Base-by-base conservation (phyloP, 2,797 vertebrate species). In the Rhyacichthys aspro region DNA sequence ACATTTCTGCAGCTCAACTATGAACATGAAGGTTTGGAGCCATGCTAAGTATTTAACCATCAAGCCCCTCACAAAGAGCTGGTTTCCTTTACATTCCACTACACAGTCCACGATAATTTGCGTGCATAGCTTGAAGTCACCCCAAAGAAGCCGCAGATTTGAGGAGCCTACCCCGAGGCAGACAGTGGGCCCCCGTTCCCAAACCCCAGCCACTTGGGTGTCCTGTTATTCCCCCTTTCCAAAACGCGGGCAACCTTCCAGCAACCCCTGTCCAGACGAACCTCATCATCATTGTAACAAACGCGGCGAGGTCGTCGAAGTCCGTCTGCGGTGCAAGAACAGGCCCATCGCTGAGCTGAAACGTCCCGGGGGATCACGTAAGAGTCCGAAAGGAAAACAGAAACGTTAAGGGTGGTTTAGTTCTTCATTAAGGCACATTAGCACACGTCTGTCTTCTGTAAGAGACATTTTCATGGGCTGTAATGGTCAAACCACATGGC, bases 391-490 rank as follows among this genome's bases (percentile, higher is more conserved):
- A 70, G 49, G 52, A 60, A 71, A 73, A 73, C 52, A 60, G 48
- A 45, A 28, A 41, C 18, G 32, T 11, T 39, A 48, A 47, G 37
- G 11, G 12, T 3, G 14, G 66, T 64, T 68, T 45, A 10, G 8
- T 9, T 59, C 55, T 57, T 76, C 52, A 63, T 70, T 60, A 46
- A 66, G 45, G 53, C 48, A 44, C 33, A 44, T 72, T 34, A 64
- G 48, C 7, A 28, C 28, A 57, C 54, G 55, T 76, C 66, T 67
- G 55, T 74, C 65, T 83, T 70, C 44, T 69, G 44, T 62, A 70
- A 61, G 16, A 63, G 75, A 77, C 67, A 48, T 72, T 81, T 82
- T 82, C 63, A 74, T 67, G 54, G 23, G 69, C 63, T 55, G 63
- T 42, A 33, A 74, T 44, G 74, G 72, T 39, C 7, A 32, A 63